Evolutionary conservation across 2,113 vertebrate species (phyloP).

Genomic region (Hymenochirus boettgeri): DNA sequence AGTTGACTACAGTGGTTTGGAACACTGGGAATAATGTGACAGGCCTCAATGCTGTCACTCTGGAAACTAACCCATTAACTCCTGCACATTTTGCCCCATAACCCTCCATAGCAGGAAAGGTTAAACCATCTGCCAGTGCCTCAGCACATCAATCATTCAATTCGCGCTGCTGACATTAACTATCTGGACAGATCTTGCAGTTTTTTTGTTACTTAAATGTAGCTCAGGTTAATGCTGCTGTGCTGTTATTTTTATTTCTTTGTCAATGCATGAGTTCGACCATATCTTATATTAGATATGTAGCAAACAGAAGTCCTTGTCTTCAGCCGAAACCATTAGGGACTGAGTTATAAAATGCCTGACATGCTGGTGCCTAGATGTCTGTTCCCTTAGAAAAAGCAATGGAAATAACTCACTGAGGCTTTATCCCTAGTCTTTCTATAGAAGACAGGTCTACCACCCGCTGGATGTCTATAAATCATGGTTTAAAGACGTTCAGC

Average conservation of each 20-base stretch:
- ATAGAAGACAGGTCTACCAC: neutral
- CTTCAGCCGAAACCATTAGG: slow-evolving; percentile 8
- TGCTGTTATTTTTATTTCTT: slow-evolving; percentile 7
- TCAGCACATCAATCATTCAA: neutral
- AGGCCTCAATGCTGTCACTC: neutral
- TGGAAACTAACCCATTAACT: neutral
- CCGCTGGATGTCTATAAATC: neutral
- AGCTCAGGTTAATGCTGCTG: neutral
- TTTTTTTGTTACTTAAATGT: slow-evolving; percentile 1
- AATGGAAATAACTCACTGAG: neutral
- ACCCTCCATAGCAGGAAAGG: neutral
- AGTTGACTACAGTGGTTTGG: neutral
- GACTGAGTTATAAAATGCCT: neutral
- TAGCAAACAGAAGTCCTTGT: neutral
- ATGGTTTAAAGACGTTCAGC: neutral
- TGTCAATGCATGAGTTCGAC: neutral
- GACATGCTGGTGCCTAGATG: neutral
- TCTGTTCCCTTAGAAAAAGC: slow-evolving; percentile 1
- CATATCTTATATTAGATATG: neutral
- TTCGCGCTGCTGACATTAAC: slow-evolving; percentile 5
- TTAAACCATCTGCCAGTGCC: neutral
- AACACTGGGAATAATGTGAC: neutral
- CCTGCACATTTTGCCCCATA: neutral
- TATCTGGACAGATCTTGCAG: neutral
- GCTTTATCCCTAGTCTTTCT: neutral